Percentiles rank a stretch among this genome's conserved stretches.
These are phyloP conservation scores for Mycetomoellerius zeteki DNA, from an alignment of 1,140 invertebrate genomes.

Conservation along the genomic window DNA sequence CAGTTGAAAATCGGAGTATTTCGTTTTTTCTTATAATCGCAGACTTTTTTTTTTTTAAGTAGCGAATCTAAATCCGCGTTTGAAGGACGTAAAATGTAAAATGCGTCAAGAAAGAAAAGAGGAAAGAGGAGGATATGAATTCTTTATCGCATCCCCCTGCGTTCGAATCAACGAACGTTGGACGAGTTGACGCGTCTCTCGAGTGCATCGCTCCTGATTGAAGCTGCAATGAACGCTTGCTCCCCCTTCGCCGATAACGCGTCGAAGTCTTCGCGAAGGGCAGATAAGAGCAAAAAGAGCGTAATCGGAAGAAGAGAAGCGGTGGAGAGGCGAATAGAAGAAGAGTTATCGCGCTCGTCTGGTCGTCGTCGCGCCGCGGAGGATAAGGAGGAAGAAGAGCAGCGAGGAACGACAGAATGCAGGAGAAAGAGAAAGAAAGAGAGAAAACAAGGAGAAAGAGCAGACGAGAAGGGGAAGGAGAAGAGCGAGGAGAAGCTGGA, in stretches of 20 bases:
- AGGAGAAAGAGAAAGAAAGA: constrained; percentile 26
- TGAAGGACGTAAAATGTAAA: constrained; percentile 16
- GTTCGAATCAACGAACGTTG: constrained; percentile 45
- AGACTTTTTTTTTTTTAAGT: background rate
- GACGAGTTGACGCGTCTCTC: constrained; percentile 55
- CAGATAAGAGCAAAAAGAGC: constrained; percentile 66
- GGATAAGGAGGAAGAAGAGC: constrained; percentile 63
- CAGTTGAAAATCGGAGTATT: background rate
- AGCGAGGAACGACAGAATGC: constrained; percentile 12
- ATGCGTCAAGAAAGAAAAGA: background rate
- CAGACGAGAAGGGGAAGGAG: background rate
- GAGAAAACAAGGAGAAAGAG: constrained; percentile 28
- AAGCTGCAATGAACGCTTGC: constrained; percentile 50
- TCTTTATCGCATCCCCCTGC: constrained; percentile 45
- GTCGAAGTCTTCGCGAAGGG: constrained; percentile 69
- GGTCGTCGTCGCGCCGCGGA: constrained; percentile 66
- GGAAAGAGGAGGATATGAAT: background rate
- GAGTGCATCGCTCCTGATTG: constrained; percentile 61
- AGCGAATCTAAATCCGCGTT: constrained; percentile 4
- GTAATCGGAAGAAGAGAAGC: constrained; percentile 70
- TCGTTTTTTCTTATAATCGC: background rate
- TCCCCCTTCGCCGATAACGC: constrained; percentile 61
- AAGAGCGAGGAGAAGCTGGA: background rate
- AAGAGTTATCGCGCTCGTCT: constrained; percentile 72
- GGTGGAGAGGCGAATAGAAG: constrained; percentile 59